phyloP scores from a whole-genome alignment of 2,888 invertebrate species.

The Kryphioiulus occultus region DNA sequence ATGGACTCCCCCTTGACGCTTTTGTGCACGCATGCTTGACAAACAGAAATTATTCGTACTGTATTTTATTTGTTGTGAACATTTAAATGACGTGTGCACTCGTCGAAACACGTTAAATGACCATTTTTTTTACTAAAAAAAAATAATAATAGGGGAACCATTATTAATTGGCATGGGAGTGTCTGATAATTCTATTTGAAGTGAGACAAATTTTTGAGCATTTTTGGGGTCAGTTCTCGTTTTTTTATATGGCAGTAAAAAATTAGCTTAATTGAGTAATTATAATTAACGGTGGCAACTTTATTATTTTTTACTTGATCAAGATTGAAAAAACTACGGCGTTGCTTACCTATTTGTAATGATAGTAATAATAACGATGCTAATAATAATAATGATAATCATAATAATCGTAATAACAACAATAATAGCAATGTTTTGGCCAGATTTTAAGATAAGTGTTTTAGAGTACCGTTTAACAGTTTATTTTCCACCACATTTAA shows the following conservation, averaged over 20 bases:
- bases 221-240: neutral
- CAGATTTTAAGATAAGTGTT: too few species aligned
- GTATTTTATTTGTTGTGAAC: neutral
- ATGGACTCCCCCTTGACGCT: neutral
- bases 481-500: too few species aligned
- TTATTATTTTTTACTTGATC: too few species aligned
- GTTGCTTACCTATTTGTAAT: neutral
- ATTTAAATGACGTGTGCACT: neutral
- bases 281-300: neutral
- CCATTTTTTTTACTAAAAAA: neutral
- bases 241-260: neutral
- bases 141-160: neutral
- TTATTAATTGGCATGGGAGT: conserved; percentile 26
- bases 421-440: too few species aligned
- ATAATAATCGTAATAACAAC: too few species aligned
- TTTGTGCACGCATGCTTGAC: neutral
- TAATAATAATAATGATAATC: too few species aligned
- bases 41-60: neutral
- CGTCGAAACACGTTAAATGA: neutral
- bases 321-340: neutral
- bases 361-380: too few species aligned
- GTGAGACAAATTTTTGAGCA: neutral
- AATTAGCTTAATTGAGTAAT: neutral
- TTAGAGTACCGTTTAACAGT: neutral
- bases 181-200: neutral